phyloP scores from a whole-genome alignment of 2,888 invertebrate species.

The Papilio demoleus region DNA sequence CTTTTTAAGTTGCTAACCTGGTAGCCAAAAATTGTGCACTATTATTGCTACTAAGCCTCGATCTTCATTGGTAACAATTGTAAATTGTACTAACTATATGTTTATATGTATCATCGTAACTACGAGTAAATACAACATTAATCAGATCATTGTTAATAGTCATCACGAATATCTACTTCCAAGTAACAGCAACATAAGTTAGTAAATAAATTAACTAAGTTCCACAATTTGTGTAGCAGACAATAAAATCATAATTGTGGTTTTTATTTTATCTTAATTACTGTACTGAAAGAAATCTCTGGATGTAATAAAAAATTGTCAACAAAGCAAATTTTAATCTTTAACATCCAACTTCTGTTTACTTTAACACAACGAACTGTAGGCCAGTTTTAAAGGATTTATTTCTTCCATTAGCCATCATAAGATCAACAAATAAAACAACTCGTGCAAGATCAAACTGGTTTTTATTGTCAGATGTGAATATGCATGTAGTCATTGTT shows the following conservation, averaged over 20 bases:
- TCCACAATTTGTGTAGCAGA: neutral
- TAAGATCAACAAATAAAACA: neutral
- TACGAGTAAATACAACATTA: neutral
- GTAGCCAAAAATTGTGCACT: no score
- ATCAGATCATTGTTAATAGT: neutral
- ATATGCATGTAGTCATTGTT: no score
- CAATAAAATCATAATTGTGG: neutral
- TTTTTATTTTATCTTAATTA: slow-evolving; percentile 22
- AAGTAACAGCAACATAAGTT: neutral
- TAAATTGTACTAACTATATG: no score
- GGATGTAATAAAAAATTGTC: neutral
- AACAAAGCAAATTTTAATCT: neutral
- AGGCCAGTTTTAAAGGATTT: neutral
- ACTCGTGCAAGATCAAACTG: neutral
- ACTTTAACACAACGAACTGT: neutral
- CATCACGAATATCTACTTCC: neutral
- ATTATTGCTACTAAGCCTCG: no score
- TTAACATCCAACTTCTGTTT: slow-evolving; percentile 3
- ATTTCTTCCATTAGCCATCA: neutral
- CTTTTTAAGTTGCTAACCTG: no score
- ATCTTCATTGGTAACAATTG: no score
- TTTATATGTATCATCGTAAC: no score
- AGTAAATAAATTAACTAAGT: neutral
- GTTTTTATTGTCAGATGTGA: neutral
- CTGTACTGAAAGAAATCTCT: neutral